These are phyloP conservation scores for Lochmaea crataegi DNA, from an alignment of 2,888 invertebrate genomes.

Conservation along the genomic window DNA sequence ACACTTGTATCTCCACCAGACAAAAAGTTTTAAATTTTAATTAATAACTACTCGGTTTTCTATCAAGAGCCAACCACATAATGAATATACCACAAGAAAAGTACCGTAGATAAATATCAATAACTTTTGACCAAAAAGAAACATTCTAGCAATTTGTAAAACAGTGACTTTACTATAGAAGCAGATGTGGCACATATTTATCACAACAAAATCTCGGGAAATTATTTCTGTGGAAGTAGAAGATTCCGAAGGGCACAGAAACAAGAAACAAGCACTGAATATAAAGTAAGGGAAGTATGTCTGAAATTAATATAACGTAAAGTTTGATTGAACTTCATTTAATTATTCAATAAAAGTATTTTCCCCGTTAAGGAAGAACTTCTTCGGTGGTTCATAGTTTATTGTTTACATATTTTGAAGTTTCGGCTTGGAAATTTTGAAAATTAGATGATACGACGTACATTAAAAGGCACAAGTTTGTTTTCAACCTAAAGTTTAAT, in stretches of 20 bases:
- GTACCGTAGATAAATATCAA: no score
- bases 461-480: no score
- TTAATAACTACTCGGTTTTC: no score
- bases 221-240: conserved; percentile 18
- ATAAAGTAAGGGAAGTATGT: conserved; percentile 31
- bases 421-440: not conserved
- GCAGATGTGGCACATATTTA: conserved; percentile 20
- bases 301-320: conserved; percentile 32
- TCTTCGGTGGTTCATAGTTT: conserved; percentile 7
- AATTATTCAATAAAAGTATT: conserved; percentile 37
- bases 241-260: conserved; percentile 19
- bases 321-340: conserved; percentile 33
- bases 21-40: no score
- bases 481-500: no score
- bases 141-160: no score
- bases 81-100: no score
- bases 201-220: conserved; percentile 14
- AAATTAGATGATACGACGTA: not conserved
- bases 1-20: no score
- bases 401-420: conserved; percentile 10
- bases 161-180: conserved; percentile 1
- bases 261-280: conserved; percentile 23
- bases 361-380: conserved; percentile 23
- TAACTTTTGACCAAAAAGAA: no score
- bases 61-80: no score